These are phyloP conservation scores for Cabera pusaria DNA, from an alignment of 2,888 invertebrate genomes.

Conservation along the genomic window DNA sequence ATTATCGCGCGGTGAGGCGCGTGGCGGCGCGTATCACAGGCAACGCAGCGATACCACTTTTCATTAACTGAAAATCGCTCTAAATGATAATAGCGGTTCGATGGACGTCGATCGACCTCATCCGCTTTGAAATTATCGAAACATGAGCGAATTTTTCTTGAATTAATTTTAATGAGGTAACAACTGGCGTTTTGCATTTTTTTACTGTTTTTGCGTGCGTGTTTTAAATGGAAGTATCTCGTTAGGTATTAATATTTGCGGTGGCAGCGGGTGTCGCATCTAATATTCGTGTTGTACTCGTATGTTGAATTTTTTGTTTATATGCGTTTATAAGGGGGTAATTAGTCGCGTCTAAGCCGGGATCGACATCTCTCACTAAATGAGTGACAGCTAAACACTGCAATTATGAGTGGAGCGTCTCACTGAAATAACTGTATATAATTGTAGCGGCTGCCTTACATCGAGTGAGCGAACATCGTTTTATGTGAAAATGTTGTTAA, in stretches of 20 bases:
- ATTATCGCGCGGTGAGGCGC: conserved; percentile 64
- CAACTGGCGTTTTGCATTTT: conserved; percentile 59
- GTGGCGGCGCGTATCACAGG: conserved; percentile 58
- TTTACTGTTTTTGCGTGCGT: conserved; percentile 54
- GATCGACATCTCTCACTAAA: conserved; percentile 65
- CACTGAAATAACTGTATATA: conserved; percentile 76
- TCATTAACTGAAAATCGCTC: conserved; percentile 77
- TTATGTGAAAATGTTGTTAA: conserved; percentile 77
- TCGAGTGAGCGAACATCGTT: conserved; percentile 65
- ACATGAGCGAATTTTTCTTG: conserved; percentile 64
- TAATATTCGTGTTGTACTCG: conserved; percentile 37
- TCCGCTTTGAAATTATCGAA: conserved; percentile 62
- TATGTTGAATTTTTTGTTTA: conserved; percentile 33
- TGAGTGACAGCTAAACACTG: conserved; percentile 70
- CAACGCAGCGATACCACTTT: conserved; percentile 59
- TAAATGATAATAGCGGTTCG: conserved; percentile 70
- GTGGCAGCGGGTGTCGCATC: conserved; percentile 43
- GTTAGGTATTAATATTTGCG: conserved; percentile 40
- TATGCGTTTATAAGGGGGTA: conserved; percentile 39
- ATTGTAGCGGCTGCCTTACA: conserved; percentile 65
- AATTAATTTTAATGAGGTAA: conserved; percentile 72
- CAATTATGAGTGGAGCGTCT: conserved; percentile 65
- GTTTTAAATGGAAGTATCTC: conserved; percentile 50
- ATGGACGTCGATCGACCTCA: conserved; percentile 51
- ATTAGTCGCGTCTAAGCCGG: conserved; percentile 48